Evolutionary conservation across 92 coral and sea anemone species (phyloP).

Genomic region (Meandrina meandrites): DNA sequence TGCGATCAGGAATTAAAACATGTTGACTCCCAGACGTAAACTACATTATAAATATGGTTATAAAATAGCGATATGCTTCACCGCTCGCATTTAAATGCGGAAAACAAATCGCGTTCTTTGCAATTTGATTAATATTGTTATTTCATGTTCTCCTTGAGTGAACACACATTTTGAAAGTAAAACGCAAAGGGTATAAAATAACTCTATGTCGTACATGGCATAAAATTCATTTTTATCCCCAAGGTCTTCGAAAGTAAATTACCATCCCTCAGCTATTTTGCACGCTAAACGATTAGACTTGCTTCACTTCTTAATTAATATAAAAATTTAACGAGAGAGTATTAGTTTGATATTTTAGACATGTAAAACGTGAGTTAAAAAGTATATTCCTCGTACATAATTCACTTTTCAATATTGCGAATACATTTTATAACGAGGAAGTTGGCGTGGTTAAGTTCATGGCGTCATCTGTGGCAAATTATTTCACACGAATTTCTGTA

Average conservation of each 20-base stretch:
- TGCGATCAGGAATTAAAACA: not conserved
- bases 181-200: not conserved
- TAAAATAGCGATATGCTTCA: not conserved
- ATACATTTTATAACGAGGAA: not conserved
- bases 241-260: not conserved
- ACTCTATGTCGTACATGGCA: not conserved
- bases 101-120: not conserved
- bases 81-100: not conserved
- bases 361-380: not conserved
- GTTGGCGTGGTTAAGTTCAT: not conserved
- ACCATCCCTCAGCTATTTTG: not conserved
- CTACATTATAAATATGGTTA: not conserved
- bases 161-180: not conserved
- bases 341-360: not conserved
- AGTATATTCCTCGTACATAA: not conserved
- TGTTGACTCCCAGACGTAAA: not conserved
- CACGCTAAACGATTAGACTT: not conserved
- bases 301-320: not conserved
- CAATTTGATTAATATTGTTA: slow-evolving; percentile 4
- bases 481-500: not conserved
- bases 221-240: not conserved
- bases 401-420: not conserved
- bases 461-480: not conserved
- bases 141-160: not conserved
- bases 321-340: not conserved